Conservation (phyloP, 2,888 invertebrate species). For the Eulithis testata region DNA sequence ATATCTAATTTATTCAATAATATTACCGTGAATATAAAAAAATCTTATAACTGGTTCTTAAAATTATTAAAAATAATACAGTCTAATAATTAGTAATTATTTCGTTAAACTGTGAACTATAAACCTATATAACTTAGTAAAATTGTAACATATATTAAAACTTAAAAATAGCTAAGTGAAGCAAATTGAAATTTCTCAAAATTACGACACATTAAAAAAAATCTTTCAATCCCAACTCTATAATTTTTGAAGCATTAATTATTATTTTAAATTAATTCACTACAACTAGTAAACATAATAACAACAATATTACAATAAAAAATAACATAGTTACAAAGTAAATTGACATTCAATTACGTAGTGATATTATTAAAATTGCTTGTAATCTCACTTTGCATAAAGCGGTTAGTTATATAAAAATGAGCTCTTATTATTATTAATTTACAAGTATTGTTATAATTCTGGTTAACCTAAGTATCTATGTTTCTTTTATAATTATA, state of each 20-base stretch:
- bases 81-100: too few relatives aligned
- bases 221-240: conserved; percentile 22
- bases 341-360: conserved; percentile 71
- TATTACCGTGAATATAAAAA: too few relatives aligned
- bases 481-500: conserved; percentile 8
- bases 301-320: conserved; percentile 47
- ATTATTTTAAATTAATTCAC: background rate
- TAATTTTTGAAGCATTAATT: background rate
- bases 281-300: conserved; percentile 58
- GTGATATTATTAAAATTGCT: conserved; percentile 67
- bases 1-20: too few relatives aligned
- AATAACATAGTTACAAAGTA: conserved; percentile 55
- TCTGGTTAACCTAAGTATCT: conserved; percentile 7
- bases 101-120: too few relatives aligned
- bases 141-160: too few relatives aligned
- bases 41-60: too few relatives aligned
- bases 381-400: conserved; percentile 41
- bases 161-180: too few relatives aligned
- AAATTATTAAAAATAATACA: too few relatives aligned
- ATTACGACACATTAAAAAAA: too few relatives aligned
- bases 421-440: conserved; percentile 22
- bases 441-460: conserved; percentile 15
- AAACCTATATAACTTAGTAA: too few relatives aligned
- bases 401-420: conserved; percentile 31
- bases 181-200: too few relatives aligned